phyloP scores from a whole-genome alignment of 2,113 vertebrate genomes.

The Channa argus region DNA sequence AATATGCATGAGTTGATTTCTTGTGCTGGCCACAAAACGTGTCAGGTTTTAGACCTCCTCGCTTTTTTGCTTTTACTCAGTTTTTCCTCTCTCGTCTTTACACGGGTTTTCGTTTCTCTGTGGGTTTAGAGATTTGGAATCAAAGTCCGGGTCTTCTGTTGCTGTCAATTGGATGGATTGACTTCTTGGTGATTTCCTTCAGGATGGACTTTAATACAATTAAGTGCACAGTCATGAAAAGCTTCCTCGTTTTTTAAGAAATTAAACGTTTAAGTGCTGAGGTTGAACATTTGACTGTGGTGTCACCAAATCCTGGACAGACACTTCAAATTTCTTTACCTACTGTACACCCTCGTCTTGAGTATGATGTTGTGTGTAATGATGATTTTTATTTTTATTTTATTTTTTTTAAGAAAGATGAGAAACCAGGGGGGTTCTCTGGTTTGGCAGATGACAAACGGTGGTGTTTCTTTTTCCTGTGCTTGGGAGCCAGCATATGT shows the following conservation, averaged over 20 bases:
- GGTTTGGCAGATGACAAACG: slow-evolving; percentile 76
- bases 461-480: slow-evolving; percentile 73
- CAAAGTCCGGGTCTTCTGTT: too few species aligned
- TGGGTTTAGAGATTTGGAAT: too few species aligned
- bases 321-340: too few species aligned
- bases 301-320: slow-evolving; percentile 1
- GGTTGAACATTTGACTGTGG: not conserved
- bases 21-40: not conserved
- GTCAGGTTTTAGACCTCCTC: slow-evolving; percentile 43
- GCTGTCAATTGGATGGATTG: slow-evolving; percentile 9
- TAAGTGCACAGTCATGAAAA: not conserved
- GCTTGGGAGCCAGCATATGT: slow-evolving; percentile 83
- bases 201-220: not conserved
- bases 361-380: too few species aligned
- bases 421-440: slow-evolving; percentile 43
- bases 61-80: slow-evolving; percentile 36
- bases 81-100: slow-evolving; percentile 3
- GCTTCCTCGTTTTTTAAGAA: not conserved
- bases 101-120: not conserved
- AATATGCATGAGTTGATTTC: slow-evolving; percentile 25
- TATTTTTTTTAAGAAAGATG: slow-evolving; percentile 15
- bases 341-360: too few species aligned
- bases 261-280: not conserved
- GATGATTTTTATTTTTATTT: slow-evolving; percentile 3
- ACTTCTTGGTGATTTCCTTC: not conserved